Evolutionary conservation across 2,888 invertebrate species (phyloP), one percentile per base, ranked within the genome.

Genomic region (Lithophane leautieri): DNA sequence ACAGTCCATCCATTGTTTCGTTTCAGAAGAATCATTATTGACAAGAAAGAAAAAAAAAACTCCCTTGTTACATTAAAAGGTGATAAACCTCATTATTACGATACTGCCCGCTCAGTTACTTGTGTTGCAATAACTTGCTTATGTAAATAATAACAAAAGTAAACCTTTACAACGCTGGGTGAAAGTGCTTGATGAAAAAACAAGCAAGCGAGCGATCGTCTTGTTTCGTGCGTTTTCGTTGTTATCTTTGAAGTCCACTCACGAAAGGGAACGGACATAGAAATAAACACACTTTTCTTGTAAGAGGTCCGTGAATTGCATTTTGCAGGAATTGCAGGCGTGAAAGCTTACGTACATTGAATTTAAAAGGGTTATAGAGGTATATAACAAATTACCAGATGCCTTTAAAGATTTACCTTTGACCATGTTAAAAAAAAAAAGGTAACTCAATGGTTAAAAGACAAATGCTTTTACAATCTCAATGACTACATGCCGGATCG

Each of bases 161-260:
- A 62, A 58, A 63, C 44, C 42, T 34, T 25, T 70, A 81, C 70
- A 81, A 78, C 78, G 40, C 68, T 16, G 25, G 50, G 73, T 28
- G 81, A 81, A 81, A 81, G 81, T 70, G 22, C 9, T 47, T 28
- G 3, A 63, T 65, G 66, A 68, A 69, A 66, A 81, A 62, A 34
- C 34, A 4, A 34, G 34, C 34, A 34, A 34, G 34, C 65, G 52
- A 79, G 79, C 28, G 44, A 28, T n/a, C 14, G 34, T n/a, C n/a
- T n/a, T n/a, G n/a, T 42, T 50, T 50, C 7, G n/a, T 42, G 19
- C 50, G 11, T 34, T 9, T 70, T 52, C 34, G n/a, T 34, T 11
- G 25, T 47, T 52, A 40, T 68, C 34, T 75, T 76, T 0, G 14
- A 28, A 14, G n/a, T n/a, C 14, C n/a, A 61, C 28, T 19, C 4